Percentiles rank a stretch among this genome's conserved stretches.
Conservation (phyloP, 2,113 vertebrate species). For the Rousettus leschenaultii region DNA sequence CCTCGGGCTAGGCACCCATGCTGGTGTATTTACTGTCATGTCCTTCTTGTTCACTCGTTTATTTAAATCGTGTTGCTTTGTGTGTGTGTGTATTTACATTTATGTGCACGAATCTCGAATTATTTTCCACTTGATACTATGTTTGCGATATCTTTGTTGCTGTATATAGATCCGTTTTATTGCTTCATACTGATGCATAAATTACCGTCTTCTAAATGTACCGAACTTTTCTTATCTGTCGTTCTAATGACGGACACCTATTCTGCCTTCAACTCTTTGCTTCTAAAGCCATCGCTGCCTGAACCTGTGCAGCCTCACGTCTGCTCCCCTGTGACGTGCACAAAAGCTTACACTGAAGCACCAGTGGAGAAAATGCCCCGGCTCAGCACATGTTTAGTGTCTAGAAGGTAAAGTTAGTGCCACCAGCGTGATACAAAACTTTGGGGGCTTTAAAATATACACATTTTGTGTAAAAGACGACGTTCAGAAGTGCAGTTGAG, state of each 20-base stretch:
- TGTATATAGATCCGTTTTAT: neutral
- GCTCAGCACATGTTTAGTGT: slow-evolving; percentile 8
- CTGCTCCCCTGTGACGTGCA: neutral
- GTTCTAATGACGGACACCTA: neutral
- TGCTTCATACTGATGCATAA: neutral
- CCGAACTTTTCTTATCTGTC: neutral
- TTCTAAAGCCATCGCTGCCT: rapidly evolving
- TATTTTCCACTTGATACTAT: neutral
- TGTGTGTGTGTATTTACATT: neutral
- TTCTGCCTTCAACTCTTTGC: neutral
- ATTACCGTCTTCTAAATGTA: neutral
- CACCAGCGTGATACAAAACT: neutral
- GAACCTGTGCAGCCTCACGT: rapidly evolving
- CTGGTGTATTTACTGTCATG: neutral
- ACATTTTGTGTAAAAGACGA: slow-evolving; percentile 27
- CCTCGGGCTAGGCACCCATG: too few relatives aligned
- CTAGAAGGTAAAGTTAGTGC: neutral
- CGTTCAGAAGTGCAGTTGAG: neutral
- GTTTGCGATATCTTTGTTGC: neutral
- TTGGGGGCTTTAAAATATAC: neutral
- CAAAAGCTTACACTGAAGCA: neutral
- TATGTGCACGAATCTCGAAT: neutral
- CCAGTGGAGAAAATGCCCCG: neutral
- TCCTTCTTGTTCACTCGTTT: neutral
- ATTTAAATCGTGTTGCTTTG: neutral